Evolutionary conservation across 2,113 vertebrate genomes (phyloP).

Genomic region (Dromas ardeola): DNA sequence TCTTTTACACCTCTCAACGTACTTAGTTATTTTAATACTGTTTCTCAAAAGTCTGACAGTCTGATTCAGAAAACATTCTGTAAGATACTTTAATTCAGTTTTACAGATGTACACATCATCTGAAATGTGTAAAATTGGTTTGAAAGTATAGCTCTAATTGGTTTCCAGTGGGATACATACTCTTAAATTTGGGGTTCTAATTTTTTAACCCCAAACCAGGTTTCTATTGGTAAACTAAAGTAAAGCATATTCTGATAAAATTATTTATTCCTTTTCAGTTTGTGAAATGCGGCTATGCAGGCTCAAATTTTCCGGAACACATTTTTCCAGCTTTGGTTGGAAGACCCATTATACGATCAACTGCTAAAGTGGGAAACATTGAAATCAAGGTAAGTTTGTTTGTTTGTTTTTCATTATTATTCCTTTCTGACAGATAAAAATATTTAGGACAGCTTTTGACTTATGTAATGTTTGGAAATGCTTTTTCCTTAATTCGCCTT

Average conservation of each 20-base stretch:
- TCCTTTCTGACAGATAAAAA: slow-evolving; percentile 28
- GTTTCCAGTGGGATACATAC: not conserved
- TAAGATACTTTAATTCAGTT: not conserved
- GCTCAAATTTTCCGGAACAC: slow-evolving; percentile 99
- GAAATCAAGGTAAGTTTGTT: slow-evolving; percentile 92
- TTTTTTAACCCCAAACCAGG: not conserved
- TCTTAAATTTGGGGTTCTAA: not conserved
- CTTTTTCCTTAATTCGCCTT: not conserved
- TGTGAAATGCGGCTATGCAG: slow-evolving; percentile 98
- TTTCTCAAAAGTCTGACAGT: not conserved
- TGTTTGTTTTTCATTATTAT: slow-evolving; percentile 8
- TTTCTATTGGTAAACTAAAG: not conserved
- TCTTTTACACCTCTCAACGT: not conserved
- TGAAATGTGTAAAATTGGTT: not conserved
- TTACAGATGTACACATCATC: not conserved
- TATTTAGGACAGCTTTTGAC: not conserved
- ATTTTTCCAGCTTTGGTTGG: slow-evolving; percentile 99
- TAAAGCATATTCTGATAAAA: not conserved
- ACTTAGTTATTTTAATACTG: not conserved
- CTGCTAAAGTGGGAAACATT: slow-evolving; percentile 99
- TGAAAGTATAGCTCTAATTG: not conserved
- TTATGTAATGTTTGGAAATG: not conserved
- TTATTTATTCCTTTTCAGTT: slow-evolving; percentile 81
- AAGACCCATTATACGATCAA: slow-evolving; percentile 98
- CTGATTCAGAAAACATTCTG: not conserved